Percentiles rank a stretch among this genome's conserved stretches.
These are phyloP conservation scores for Brenthis ino DNA, from an alignment of 2,888 invertebrate species.

Conservation along the genomic window DNA sequence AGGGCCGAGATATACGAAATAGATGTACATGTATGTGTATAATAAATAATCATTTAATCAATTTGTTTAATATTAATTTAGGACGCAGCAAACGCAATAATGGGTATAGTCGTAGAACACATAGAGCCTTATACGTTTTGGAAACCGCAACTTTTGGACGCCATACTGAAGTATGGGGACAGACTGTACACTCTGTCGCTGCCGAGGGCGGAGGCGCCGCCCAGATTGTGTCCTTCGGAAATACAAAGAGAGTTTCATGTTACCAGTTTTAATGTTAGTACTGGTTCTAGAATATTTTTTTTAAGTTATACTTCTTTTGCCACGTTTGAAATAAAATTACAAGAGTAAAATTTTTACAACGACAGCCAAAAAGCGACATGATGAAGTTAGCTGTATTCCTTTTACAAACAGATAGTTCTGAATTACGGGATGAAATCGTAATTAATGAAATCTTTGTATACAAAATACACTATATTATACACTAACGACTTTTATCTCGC, in stretches of 20 bases:
- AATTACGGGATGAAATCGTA: too few species aligned
- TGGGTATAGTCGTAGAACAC: slow-evolving; percentile 82
- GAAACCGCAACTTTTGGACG: slow-evolving; percentile 81
- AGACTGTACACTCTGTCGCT: slow-evolving; percentile 78
- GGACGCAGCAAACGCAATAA: slow-evolving; percentile 80
- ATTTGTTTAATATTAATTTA: slow-evolving; percentile 48
- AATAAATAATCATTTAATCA: not conserved
- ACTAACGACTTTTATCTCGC: too few species aligned
- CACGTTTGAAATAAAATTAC: too few species aligned
- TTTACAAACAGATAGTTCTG: too few species aligned
- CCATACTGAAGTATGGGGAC: slow-evolving; percentile 85
- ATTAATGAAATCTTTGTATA: too few species aligned
- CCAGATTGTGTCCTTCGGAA: slow-evolving; percentile 52
- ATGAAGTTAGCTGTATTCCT: too few species aligned
- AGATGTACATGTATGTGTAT: not conserved
- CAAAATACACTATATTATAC: too few species aligned
- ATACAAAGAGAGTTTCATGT: slow-evolving; percentile 61
- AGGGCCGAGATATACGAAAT: not conserved
- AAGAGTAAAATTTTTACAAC: too few species aligned
- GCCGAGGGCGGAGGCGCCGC: slow-evolving; percentile 52
- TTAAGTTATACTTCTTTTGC: too few species aligned
- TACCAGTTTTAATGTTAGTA: slow-evolving; percentile 68
- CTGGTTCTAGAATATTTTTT: not conserved
- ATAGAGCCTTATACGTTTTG: slow-evolving; percentile 82
- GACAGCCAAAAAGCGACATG: too few species aligned